phyloP scores from a whole-genome alignment of 2,113 vertebrate species.

The Otus sunia region DNA sequence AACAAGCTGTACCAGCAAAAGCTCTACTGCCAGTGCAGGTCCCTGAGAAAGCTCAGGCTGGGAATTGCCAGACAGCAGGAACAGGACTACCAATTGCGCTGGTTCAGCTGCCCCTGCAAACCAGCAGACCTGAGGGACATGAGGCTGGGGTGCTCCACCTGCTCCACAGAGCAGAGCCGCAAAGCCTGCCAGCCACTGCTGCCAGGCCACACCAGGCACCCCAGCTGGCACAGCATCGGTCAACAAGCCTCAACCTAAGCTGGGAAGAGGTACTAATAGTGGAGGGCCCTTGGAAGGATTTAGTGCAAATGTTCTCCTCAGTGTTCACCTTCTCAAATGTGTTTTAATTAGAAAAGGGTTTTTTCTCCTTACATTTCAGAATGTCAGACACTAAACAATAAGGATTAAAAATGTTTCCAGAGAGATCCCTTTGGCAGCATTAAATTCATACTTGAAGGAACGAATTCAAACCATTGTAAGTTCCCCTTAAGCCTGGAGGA shows the following conservation, averaged over 20 bases:
- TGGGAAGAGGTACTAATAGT: neutral
- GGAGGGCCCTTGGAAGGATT: neutral
- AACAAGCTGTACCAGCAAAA: neutral
- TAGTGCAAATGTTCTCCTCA: neutral
- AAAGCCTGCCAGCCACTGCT: neutral
- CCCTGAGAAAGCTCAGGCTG: neutral
- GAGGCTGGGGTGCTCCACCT: neutral
- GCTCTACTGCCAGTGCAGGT: neutral
- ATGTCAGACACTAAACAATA: neutral
- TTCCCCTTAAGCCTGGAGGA: neutral
- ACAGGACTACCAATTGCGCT: neutral
- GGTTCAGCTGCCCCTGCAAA: neutral
- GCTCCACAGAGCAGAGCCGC: neutral
- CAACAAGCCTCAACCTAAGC: neutral
- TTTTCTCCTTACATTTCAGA: neutral
- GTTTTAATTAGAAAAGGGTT: neutral
- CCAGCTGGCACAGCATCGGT: neutral
- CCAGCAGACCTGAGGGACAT: neutral
- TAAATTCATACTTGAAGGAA: neutral
- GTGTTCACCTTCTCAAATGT: neutral
- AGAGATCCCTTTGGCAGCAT: neutral
- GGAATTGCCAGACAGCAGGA: neutral
- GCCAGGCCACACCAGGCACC: neutral
- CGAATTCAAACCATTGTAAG: neutral
- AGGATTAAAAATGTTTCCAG: neutral